These are phyloP conservation scores for Callimorpha dominula DNA, from an alignment of 2,888 invertebrate genomes.

Conservation along the genomic window DNA sequence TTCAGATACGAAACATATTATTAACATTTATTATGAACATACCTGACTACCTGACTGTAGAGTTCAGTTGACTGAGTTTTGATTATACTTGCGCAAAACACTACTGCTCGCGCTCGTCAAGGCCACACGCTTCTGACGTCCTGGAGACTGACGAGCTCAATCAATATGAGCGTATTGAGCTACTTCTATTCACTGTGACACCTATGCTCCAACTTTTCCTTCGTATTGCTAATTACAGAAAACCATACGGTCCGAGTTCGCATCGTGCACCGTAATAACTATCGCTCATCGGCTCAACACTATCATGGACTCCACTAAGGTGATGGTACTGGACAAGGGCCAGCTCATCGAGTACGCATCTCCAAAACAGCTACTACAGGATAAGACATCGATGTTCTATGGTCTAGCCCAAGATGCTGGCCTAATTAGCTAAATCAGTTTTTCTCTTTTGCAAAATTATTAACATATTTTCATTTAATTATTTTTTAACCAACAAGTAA, in stretches of 20 bases:
- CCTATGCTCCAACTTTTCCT: neutral
- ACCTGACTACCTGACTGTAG: no score
- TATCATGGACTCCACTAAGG: slow-evolving; percentile 95
- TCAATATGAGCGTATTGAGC: no score
- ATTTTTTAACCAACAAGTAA: neutral
- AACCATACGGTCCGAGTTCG: slow-evolving; percentile 95
- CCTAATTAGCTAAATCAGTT: slow-evolving; percentile 81
- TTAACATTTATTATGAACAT: no score
- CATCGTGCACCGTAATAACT: slow-evolving; percentile 95
- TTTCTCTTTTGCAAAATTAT: neutral
- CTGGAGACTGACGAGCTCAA: no score
- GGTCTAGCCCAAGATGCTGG: slow-evolving; percentile 96
- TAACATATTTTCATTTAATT: neutral
- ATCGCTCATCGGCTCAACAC: slow-evolving; percentile 98
- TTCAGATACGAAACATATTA: no score
- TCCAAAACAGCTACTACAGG: slow-evolving; percentile 88
- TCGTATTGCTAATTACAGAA: slow-evolving; percentile 81
- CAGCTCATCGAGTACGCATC: slow-evolving; percentile 92
- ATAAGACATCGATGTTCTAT: slow-evolving; percentile 86
- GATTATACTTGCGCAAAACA: no score
- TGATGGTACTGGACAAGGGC: slow-evolving; percentile 93
- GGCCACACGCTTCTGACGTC: no score
- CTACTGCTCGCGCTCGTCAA: no score
- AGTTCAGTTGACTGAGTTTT: no score
- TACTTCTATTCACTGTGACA: no score